Percentiles rank a stretch among this genome's conserved stretches.
Conservation (phyloP, 2,888 invertebrate genomes). For the Crematogaster levior region DNA sequence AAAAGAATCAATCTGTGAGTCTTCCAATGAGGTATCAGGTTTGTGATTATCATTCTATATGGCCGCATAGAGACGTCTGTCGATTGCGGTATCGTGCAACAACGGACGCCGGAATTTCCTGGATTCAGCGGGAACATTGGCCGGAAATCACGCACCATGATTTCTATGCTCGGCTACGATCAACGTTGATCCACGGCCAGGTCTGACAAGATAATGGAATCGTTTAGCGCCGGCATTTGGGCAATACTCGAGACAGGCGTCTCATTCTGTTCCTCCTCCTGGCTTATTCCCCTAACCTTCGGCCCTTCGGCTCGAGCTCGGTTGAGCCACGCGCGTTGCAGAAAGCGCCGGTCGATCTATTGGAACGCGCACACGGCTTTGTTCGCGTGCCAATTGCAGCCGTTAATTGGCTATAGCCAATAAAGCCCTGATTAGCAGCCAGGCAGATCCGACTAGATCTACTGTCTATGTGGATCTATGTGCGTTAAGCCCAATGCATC, state of each 20-base stretch:
- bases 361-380: constrained; percentile 75
- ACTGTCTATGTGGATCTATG: constrained; percentile 65
- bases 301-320: not conserved
- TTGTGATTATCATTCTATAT: not conserved
- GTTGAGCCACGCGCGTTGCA: constrained; percentile 65
- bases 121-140: constrained; percentile 35
- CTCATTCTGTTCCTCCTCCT: constrained; percentile 39
- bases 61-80: not conserved
- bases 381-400: constrained; percentile 81
- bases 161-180: constrained; percentile 55
- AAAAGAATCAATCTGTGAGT: not conserved
- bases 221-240: constrained; percentile 76
- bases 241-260: constrained; percentile 63
- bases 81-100: constrained; percentile 28
- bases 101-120: constrained; percentile 25
- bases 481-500: constrained; percentile 67
- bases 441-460: constrained; percentile 72
- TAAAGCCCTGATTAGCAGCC: constrained; percentile 82
- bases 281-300: constrained; percentile 46
- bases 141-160: constrained; percentile 38
- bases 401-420: constrained; percentile 83
- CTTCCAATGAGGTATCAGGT: not conserved
- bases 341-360: constrained; percentile 72
- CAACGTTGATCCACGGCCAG: constrained; percentile 61
- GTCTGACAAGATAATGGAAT: constrained; percentile 74